Percentiles rank a stretch among this genome's conserved stretches.
These are phyloP conservation scores for Imbricaverruca yamaguchii DNA, from an alignment of 2,888 invertebrate genomes.

Conservation along the genomic window DNA sequence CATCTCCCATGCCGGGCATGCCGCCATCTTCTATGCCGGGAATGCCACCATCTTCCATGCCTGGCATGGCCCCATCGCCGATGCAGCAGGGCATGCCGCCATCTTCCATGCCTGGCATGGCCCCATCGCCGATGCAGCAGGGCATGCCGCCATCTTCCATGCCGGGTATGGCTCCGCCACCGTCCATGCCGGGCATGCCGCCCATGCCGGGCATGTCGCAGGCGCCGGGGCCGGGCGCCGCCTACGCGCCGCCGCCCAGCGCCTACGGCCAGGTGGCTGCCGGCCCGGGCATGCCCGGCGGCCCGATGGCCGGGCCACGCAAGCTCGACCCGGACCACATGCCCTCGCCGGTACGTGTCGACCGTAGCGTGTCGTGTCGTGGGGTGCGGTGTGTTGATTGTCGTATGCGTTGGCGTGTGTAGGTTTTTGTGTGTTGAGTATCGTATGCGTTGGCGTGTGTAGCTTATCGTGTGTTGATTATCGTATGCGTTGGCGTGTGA, in stretches of 20 bases:
- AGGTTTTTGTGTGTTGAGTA: no score
- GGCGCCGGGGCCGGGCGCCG: constrained; percentile 15
- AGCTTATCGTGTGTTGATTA: no score
- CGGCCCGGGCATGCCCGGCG: constrained; percentile 29
- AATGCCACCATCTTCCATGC: not conserved
- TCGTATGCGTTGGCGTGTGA: no score
- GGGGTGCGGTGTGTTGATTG: no score
- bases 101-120: not conserved
- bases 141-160: not conserved
- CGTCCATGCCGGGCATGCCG: constrained; percentile 29
- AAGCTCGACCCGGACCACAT: constrained; percentile 74
- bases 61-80: not conserved
- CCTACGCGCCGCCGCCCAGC: constrained; percentile 15
- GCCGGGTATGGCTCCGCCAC: constrained; percentile 23
- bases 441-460: no score
- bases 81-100: not conserved
- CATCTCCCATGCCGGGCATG: not conserved
- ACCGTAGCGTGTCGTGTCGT: not conserved
- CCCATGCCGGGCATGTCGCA: constrained; percentile 7
- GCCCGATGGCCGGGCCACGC: constrained; percentile 32
- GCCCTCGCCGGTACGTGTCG: constrained; percentile 34
- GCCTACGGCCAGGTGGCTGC: constrained; percentile 26
- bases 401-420: no score
- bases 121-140: not conserved
- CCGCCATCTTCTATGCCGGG: not conserved